Conservation (phyloP, 1,140 invertebrate genomes). For the Telenomus remus region DNA sequence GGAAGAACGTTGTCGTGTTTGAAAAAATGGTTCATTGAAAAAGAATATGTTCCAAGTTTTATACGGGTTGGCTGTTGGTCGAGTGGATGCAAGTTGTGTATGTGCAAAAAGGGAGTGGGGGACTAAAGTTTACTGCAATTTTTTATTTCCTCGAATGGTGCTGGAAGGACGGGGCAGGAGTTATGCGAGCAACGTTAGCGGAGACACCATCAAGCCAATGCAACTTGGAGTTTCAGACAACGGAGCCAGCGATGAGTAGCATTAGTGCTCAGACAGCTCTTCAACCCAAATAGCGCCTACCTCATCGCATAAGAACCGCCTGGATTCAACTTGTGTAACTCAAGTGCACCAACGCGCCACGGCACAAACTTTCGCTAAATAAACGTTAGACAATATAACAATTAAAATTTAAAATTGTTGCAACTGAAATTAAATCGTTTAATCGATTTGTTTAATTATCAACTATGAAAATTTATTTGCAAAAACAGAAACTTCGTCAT, state of each 20-base stretch:
- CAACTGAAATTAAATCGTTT: too few relatives aligned
- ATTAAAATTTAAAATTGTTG: too few relatives aligned
- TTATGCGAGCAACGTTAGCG: neutral
- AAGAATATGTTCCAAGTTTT: neutral
- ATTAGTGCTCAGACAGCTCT: conserved; percentile 59
- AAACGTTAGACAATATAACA: conserved; percentile 13
- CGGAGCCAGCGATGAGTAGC: conserved; percentile 57
- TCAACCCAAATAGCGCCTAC: conserved; percentile 50
- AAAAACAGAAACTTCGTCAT: too few relatives aligned
- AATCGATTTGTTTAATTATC: too few relatives aligned
- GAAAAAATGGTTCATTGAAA: neutral
- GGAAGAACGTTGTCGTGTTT: neutral
- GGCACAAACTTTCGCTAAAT: conserved; percentile 15
- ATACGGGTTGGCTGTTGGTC: neutral
- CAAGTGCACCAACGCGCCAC: conserved; percentile 12
- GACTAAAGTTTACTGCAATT: conserved; percentile 17
- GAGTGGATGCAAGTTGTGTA: neutral
- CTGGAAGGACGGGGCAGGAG: neutral
- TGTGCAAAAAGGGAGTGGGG: neutral
- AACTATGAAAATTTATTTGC: too few relatives aligned
- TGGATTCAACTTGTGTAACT: conserved; percentile 16
- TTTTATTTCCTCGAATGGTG: conserved; percentile 16
- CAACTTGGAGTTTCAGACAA: conserved; percentile 60
- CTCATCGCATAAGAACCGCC: conserved; percentile 26
- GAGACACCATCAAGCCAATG: conserved; percentile 11